These are phyloP conservation scores for Merops nubicus DNA, from an alignment of 2,113 vertebrate species.

Conservation along the genomic window DNA sequence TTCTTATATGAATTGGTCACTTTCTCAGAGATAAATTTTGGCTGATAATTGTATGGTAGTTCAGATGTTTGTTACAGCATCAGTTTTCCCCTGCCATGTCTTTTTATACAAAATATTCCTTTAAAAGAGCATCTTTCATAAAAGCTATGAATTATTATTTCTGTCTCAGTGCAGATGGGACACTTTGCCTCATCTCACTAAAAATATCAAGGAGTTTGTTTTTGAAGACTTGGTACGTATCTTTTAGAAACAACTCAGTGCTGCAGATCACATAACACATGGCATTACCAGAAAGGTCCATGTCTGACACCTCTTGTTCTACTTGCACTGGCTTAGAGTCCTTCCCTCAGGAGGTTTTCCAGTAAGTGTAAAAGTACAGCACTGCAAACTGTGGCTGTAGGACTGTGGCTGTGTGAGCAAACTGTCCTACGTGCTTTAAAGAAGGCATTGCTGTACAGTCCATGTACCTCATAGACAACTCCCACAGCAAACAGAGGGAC, in stretches of 20 bases:
- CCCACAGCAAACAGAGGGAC: slow-evolving; percentile 61
- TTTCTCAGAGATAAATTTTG: not conserved
- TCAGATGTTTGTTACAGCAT: slow-evolving; percentile 10
- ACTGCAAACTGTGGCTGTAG: not conserved
- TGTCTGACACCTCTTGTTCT: not conserved
- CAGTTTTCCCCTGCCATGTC: not conserved
- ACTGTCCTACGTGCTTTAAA: not conserved
- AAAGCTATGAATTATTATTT: slow-evolving; percentile 18
- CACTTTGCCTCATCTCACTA: slow-evolving; percentile 39
- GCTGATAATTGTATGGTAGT: not conserved
- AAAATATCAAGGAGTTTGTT: slow-evolving; percentile 20
- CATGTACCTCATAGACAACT: slow-evolving; percentile 53
- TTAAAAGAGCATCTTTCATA: slow-evolving; percentile 39
- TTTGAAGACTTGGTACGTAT: not conserved
- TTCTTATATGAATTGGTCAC: not conserved
- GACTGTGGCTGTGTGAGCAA: not conserved
- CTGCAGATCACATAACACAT: not conserved
- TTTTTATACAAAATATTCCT: not conserved
- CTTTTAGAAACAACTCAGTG: not conserved
- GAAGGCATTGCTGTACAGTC: not conserved
- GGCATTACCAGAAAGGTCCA: not conserved
- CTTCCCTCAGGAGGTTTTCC: not conserved
- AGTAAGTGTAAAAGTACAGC: not conserved
- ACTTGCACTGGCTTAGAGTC: not conserved
- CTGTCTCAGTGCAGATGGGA: slow-evolving; percentile 15